These are phyloP conservation scores for Myotis yumanensis DNA, from an alignment of 2,113 vertebrate species.

Conservation along the genomic window DNA sequence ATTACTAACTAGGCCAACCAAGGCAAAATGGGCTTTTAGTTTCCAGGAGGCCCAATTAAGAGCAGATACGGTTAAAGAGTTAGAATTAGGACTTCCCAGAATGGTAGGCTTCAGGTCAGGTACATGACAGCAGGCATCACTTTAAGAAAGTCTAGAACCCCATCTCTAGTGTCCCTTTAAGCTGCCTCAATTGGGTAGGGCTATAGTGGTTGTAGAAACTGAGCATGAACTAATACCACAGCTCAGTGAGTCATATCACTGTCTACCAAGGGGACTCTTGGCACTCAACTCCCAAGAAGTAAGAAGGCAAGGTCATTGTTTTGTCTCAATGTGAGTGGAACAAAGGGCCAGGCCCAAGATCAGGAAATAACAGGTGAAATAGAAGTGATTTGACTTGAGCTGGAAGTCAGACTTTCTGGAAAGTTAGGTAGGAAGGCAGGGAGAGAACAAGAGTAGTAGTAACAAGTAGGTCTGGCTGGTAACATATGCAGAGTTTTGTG, in stretches of 20 bases:
- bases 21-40: not conserved
- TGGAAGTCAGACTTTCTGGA: not conserved
- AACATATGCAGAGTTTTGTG: not conserved
- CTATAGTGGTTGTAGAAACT: not conserved
- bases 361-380: not conserved
- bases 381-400: not conserved
- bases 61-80: not conserved
- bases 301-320: not conserved
- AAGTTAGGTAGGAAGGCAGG: not conserved
- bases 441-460: not conserved
- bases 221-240: not conserved
- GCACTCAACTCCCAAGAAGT: not conserved
- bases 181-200: not conserved
- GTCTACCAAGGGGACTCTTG: not conserved
- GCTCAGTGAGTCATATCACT: not conserved
- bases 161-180: not conserved
- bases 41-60: not conserved
- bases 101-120: not conserved
- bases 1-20: not conserved
- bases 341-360: not conserved
- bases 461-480: too few species aligned
- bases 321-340: not conserved
- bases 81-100: not conserved
- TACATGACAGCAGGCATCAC: not conserved
- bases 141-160: not conserved